Evolutionary conservation across 2,113 vertebrate species (phyloP).

Genomic region (Semnornis frantzii): DNA sequence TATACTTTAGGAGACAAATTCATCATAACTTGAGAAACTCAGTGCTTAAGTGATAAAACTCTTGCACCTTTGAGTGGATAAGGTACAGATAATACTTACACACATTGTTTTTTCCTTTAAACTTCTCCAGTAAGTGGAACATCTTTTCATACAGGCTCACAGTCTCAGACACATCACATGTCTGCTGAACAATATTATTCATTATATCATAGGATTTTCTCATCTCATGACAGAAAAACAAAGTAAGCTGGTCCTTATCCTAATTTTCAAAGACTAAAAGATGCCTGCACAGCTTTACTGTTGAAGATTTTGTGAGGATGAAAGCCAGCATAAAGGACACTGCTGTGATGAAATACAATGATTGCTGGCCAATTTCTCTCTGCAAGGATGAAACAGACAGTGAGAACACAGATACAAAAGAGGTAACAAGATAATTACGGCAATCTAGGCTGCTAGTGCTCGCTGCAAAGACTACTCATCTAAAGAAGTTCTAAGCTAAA

Average conservation of each 20-base stretch:
- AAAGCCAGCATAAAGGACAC: neutral
- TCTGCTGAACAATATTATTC: neutral
- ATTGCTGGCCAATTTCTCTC: conserved; percentile 8
- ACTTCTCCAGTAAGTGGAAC: neutral
- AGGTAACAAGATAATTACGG: neutral
- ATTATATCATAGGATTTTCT: neutral
- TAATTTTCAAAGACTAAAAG: conserved; percentile 18
- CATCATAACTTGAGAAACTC: neutral
- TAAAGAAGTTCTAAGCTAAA: conserved; percentile 18
- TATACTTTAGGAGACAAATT: neutral
- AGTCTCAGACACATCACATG: neutral
- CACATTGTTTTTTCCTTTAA: neutral
- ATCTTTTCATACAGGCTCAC: neutral
- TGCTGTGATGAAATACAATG: conserved; percentile 16
- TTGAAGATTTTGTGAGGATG: neutral
- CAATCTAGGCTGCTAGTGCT: neutral
- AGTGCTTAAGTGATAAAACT: neutral
- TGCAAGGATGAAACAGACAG: neutral
- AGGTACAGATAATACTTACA: too few species aligned
- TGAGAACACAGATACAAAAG: neutral
- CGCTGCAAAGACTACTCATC: neutral
- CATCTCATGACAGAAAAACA: neutral
- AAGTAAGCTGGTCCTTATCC: neutral
- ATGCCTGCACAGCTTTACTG: neutral
- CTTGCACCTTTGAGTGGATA: neutral